Conservation (phyloP, 2,113 vertebrate species). For the Natator depressus region DNA sequence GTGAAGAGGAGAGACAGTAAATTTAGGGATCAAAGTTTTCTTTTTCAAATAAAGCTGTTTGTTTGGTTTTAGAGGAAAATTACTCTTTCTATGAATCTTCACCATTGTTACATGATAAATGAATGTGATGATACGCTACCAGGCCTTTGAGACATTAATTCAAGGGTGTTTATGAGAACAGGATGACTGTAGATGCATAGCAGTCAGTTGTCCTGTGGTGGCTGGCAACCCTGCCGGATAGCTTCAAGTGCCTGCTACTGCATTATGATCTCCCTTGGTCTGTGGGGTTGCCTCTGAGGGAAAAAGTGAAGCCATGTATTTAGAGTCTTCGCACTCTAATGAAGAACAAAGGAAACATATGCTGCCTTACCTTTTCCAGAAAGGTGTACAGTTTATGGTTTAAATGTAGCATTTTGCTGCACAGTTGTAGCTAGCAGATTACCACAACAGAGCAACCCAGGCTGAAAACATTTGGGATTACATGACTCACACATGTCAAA, state of each 20-base stretch:
- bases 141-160: neutral
- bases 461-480: neutral
- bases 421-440: neutral
- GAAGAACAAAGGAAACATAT: neutral
- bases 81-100: neutral
- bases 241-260: neutral
- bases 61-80: neutral
- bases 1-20: too few relatives aligned
- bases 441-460: neutral
- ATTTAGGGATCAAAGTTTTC: neutral
- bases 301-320: neutral
- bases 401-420: neutral
- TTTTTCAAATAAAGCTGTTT: neutral
- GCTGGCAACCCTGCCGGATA: neutral
- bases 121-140: neutral
- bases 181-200: neutral
- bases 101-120: neutral
- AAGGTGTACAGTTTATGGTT: neutral
- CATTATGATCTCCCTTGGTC: neutral
- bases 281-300: neutral
- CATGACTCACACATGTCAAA: fast-evolving
- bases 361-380: neutral
- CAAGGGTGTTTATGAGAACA: neutral
- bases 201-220: neutral
- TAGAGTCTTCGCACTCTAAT: neutral